These are phyloP conservation scores for Diprion similis DNA, from an alignment of 1,140 invertebrate genomes.

Conservation along the genomic window DNA sequence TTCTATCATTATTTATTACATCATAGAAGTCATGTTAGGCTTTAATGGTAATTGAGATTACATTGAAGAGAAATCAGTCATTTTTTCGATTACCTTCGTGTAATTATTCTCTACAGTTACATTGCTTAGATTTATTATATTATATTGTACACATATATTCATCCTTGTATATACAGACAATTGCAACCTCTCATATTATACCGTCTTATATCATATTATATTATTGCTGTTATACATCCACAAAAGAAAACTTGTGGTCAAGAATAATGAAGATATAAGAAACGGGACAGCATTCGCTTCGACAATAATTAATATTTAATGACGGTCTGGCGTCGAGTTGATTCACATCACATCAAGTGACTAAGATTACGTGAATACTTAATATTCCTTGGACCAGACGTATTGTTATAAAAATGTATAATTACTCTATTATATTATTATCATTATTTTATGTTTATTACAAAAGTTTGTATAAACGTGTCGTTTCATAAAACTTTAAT, in stretches of 20 bases:
- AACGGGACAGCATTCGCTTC: not conserved
- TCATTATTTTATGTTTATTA: constrained; percentile 6
- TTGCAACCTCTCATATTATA: not conserved
- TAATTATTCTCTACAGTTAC: not conserved
- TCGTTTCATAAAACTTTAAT: constrained; percentile 42
- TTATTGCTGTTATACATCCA: not conserved
- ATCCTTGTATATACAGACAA: constrained; percentile 8
- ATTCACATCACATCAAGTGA: not conserved
- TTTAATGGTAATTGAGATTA: not conserved
- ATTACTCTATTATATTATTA: constrained; percentile 31
- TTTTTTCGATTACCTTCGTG: not conserved
- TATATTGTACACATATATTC: not conserved
- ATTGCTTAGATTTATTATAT: constrained; percentile 7
- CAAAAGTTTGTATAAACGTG: constrained; percentile 43
- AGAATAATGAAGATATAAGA: constrained; percentile 7
- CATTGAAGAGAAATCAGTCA: not conserved
- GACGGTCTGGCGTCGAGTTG: not conserved
- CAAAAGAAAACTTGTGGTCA: not conserved
- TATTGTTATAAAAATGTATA: constrained; percentile 13
- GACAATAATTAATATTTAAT: not conserved
- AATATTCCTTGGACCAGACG: constrained; percentile 42
- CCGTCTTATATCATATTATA: not conserved
- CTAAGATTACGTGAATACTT: constrained; percentile 35
- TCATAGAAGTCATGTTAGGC: not conserved
- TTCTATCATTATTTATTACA: not conserved